These are phyloP conservation scores for Denticeps clupeoides DNA, from an alignment of 2,797 vertebrate species.

Conservation along the genomic window DNA sequence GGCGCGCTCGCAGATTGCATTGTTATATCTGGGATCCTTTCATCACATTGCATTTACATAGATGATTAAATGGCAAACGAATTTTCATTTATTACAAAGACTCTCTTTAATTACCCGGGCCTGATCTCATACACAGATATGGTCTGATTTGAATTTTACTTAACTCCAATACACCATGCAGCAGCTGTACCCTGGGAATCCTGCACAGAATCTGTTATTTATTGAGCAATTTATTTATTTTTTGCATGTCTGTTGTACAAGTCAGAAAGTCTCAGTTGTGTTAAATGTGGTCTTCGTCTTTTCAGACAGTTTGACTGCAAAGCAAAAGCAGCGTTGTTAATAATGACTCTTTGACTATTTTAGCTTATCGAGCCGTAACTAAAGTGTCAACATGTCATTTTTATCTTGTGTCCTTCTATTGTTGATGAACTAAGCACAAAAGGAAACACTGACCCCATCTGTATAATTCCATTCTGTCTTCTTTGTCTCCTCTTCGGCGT, in stretches of 20 bases:
- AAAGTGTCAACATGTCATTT: neutral
- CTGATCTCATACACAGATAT: conserved; percentile 55
- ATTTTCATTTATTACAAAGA: conserved; percentile 59
- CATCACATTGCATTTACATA: conserved; percentile 46
- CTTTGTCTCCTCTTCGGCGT: conserved; percentile 65
- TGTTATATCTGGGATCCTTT: conserved; percentile 23
- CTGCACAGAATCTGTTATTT: no score
- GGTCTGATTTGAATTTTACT: conserved; percentile 50
- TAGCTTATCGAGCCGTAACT: neutral
- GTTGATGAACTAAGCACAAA: neutral
- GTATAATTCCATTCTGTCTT: conserved; percentile 58
- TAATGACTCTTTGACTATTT: neutral
- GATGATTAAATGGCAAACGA: conserved; percentile 64
- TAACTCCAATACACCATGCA: no score
- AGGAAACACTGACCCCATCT: conserved; percentile 30
- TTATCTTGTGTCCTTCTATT: neutral
- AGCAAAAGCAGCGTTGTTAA: no score
- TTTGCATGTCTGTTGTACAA: no score
- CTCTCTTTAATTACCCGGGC: conserved; percentile 59
- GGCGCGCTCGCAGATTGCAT: neutral
- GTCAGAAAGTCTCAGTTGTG: no score
- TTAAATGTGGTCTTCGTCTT: no score
- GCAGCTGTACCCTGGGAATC: no score
- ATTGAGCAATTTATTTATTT: no score
- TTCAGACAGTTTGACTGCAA: no score